phyloP scores from a whole-genome alignment of 1,140 invertebrate genomes.

The Dendrolimus kikuchii region DNA sequence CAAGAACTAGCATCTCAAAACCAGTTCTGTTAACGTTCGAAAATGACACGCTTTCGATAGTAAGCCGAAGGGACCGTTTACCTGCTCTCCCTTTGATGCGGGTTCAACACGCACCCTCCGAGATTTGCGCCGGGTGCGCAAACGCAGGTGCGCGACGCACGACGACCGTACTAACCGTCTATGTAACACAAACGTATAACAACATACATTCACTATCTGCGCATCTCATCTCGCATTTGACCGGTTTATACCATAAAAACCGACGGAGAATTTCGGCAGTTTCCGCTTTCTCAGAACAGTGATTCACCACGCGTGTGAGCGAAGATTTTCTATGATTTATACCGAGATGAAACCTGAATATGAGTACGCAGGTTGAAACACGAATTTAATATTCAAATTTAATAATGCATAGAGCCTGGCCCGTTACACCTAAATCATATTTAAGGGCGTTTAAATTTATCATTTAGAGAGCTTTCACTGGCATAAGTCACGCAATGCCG shows the following conservation, averaged over 20 bases:
- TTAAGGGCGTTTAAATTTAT: constrained; percentile 41
- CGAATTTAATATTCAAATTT: constrained; percentile 36
- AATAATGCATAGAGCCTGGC: constrained; percentile 23
- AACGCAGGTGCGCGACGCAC: constrained; percentile 48
- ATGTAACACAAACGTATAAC: constrained; percentile 5
- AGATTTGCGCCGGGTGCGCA: constrained; percentile 47
- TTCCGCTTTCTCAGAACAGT: constrained; percentile 59
- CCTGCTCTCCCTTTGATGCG: constrained; percentile 33
- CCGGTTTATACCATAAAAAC: constrained; percentile 45
- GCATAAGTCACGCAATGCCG: constrained; percentile 40
- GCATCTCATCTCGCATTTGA: constrained; percentile 8
- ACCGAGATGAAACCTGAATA: constrained; percentile 34
- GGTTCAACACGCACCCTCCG: constrained; percentile 36
- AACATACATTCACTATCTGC: background rate
- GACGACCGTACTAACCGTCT: constrained; percentile 28
- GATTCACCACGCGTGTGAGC: constrained; percentile 48
- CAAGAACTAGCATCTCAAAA: constrained; percentile 10
- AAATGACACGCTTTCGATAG: constrained; percentile 12
- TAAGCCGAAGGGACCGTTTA: constrained; percentile 31
- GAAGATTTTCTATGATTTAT: constrained; percentile 47
- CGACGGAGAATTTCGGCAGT: constrained; percentile 52
- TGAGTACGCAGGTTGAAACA: constrained; percentile 25
- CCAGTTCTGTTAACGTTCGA: constrained; percentile 19
- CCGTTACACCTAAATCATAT: constrained; percentile 26
- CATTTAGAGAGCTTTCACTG: constrained; percentile 49